Base-by-base conservation (phyloP, 2,888 invertebrate species). In the Chironomus riparius region DNA sequence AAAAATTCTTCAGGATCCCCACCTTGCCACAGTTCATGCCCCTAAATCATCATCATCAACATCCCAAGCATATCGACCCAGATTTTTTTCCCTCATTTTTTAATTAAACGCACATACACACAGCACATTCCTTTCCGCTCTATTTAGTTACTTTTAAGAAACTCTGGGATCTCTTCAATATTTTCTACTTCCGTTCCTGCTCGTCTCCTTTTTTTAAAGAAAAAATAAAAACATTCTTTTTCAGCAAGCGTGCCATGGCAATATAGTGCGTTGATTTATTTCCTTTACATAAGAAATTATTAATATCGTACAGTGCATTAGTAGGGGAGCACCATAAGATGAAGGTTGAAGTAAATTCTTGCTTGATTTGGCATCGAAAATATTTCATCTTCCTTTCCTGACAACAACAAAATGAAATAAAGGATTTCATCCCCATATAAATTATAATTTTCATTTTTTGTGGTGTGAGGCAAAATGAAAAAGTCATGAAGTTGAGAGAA, bases 301-400 rank as follows among this genome's bases (percentile, higher is more conserved):
- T 56, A 56, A 56, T 56, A 18, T 56, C 10, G 56, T 56, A 56
- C 56, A 56, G 18, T 24, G 21, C 24, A 24, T 65, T 38, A 38
- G 38, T 38, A 38, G 38, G 38, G 38, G 38, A 38, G 38, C 38
- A 38, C 10, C 38, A 38, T 38, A 10, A 38, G 28, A 28, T 28
- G 6, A 24, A 62, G 62, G 28, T 28, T 28, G 28, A 62, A 21
- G 12, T 21, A 22, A 65, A 65, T 65, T 65, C 21, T 65, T 22
- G 65, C 65, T 65, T 65, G 21, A 65, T 65, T 65, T 65, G 65
- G 65, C 65, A 65, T 65, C 65, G 65, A 65, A 56, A 24, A 65
- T 65, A 65, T 65, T 65, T 65, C 24, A 24, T 65, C 18, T 13
- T 65, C 22, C 12, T 65, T 21, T 24, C 65, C 22, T 22, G 56